Conservation (phyloP, 92 coral and sea anemone genomes). For the Zoanthus solanderi region DNA sequence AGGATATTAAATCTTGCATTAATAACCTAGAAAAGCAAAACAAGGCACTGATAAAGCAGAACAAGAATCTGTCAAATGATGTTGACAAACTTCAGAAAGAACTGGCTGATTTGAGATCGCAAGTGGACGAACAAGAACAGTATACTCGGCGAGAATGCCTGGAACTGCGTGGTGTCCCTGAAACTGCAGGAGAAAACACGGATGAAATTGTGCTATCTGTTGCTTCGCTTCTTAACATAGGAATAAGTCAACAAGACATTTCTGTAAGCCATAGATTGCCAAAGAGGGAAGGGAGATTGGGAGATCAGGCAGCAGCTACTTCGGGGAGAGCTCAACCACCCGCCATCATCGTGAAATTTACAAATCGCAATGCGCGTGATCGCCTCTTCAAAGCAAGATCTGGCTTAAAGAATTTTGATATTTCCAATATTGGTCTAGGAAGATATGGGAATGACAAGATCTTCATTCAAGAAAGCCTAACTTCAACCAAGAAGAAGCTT, state of each 20-base stretch:
- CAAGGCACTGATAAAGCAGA: too few relatives aligned
- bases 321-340: not conserved
- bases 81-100: too few relatives aligned
- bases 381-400: conserved; percentile 25
- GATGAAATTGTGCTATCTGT: conserved; percentile 19
- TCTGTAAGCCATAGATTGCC: not conserved
- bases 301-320: not conserved
- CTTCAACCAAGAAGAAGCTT: conserved; percentile 19
- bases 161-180: not conserved
- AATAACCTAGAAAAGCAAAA: not conserved
- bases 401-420: not conserved
- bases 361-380: too few relatives aligned
- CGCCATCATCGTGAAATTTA: not conserved
- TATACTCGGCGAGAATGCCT: too few relatives aligned
- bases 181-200: conserved; percentile 13
- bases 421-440: conserved; percentile 14
- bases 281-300: not conserved
- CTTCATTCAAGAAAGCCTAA: not conserved
- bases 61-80: too few relatives aligned
- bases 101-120: not conserved
- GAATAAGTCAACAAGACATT: not conserved
- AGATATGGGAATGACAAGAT: conserved; percentile 22
- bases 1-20: conserved; percentile 6
- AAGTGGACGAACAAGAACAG: too few relatives aligned
- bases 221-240: conserved; percentile 15